Percentiles rank a stretch among this genome's conserved stretches.
Conservation (phyloP, 2,113 vertebrate genomes). For the Notothenia rossii region DNA sequence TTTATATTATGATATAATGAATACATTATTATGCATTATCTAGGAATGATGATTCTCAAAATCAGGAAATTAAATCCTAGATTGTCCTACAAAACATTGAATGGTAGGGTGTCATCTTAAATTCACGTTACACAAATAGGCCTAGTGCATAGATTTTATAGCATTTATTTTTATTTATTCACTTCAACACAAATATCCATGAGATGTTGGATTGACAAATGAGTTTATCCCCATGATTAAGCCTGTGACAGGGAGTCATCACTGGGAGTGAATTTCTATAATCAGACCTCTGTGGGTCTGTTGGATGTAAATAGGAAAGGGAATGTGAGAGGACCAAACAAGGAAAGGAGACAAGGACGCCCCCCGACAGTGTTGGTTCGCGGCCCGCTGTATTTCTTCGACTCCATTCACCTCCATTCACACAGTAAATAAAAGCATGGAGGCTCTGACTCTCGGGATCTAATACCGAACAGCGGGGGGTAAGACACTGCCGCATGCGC, state of each 20-base stretch:
- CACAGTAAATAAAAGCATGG: conserved; percentile 79
- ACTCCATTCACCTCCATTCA: conserved; percentile 74
- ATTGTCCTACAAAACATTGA: neutral
- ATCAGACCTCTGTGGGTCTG: neutral
- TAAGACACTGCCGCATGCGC: conserved; percentile 73
- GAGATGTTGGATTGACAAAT: neutral
- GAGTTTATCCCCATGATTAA: too few species aligned
- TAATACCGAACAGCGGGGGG: conserved; percentile 74
- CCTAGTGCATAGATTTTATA: neutral
- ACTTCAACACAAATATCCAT: neutral
- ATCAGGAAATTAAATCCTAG: neutral
- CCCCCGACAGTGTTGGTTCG: conserved; percentile 51
- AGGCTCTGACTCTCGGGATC: conserved; percentile 73
- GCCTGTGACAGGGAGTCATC: too few species aligned
- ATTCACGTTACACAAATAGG: neutral
- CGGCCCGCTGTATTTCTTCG: conserved; percentile 65
- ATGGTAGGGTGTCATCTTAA: neutral
- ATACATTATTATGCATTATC: too few species aligned
- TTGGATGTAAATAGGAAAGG: neutral
- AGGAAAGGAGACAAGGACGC: conserved; percentile 70
- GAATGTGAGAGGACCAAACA: neutral
- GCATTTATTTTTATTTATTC: neutral
- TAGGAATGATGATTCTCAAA: neutral
- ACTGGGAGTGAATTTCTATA: too few species aligned
- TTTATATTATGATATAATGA: too few species aligned